Evolutionary conservation across 2,113 vertebrate species (phyloP), one percentile per base, ranked within the genome.

Genomic region (Sciurus niger): DNA sequence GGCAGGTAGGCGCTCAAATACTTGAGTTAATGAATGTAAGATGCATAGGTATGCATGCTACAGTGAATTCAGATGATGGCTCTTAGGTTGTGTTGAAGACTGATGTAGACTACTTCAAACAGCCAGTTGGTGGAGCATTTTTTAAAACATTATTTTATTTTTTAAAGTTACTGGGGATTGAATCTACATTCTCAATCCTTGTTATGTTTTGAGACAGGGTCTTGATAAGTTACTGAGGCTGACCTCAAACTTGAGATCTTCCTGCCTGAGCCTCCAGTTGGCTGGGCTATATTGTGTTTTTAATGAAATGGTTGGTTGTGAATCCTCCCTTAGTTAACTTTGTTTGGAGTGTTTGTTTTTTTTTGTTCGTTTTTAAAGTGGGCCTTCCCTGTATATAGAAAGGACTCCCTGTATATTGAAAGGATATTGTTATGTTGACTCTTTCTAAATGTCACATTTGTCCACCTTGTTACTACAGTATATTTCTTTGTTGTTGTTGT

Each of bases 291-390:
- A 28, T n/a, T 70, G 3, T 83, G 2, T 77, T 53, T 88, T 65
- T 48, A 60, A 40, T 83, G 10, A 60, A 94, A 63, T 65, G 18
- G 9, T 77, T 88, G 28, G 10, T 51, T 65, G 51, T 51, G 60
- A 91, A 25, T 48, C 30, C 28, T 58, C 32, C 43, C 43, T 12
- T 95, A 55, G 43, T n/a, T 84, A 48, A 4, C 77, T 86, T 79
- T 72, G 14, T 74, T 96, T 93, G 43, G 30, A 84, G 5, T 86
- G 25, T n/a, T 96, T 82, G 89, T 55, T 72, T 68, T 96, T 82
- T 91, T 68, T 51, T 51, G 51, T 51, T 51, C 12, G 51, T 70
- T 85, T 60, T 72, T 6, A 48, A 89, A 63, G 40, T 48, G 32
- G 11, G 28, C 30, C 43, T 88, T 55, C 79, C 30, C 10, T 93